A percentile compares a stretch with the other conserved stretches of the same genome.
These are phyloP conservation scores for Donacobius atricapilla DNA, from an alignment of 2,113 vertebrate species.

Conservation along the genomic window DNA sequence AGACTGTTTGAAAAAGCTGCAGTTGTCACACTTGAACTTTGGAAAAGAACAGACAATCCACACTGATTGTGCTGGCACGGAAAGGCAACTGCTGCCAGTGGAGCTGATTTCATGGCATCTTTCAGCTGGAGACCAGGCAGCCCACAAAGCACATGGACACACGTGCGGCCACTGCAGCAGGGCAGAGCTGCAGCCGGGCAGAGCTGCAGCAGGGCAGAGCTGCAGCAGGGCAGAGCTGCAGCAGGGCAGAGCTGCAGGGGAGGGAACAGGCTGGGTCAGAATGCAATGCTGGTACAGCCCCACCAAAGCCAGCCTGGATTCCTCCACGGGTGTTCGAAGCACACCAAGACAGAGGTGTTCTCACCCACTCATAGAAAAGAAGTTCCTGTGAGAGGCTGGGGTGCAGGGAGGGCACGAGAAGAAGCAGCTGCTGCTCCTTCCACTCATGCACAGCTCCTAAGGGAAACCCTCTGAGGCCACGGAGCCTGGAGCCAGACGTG, in stretches of 20 bases:
- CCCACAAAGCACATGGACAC: neutral
- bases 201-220: neutral
- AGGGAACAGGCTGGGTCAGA: neutral
- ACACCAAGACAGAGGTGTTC: rapidly evolving
- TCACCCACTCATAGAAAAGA: rapidly evolving
- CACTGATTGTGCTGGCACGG: slow-evolving; percentile 50
- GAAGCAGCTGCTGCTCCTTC: neutral
- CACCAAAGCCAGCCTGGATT: neutral
- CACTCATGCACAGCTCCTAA: rapidly evolving
- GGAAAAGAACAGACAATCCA: slow-evolving; percentile 50
- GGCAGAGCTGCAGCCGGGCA: neutral
- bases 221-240: neutral
- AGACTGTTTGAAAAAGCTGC: neutral
- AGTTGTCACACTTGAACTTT: slow-evolving; percentile 27
- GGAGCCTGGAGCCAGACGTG: rapidly evolving
- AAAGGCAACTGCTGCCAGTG: slow-evolving; percentile 1
- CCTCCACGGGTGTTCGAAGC: rapidly evolving
- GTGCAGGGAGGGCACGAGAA: neutral
- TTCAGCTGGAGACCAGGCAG: neutral
- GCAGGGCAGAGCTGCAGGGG: neutral
- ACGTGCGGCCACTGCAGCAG: neutral
- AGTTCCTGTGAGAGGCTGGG: rapidly evolving
- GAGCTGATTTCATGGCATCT: slow-evolving; percentile 11
- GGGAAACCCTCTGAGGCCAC: neutral
- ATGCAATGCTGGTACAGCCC: neutral